phyloP scores from a whole-genome alignment of 2,888 invertebrate genomes.

The Leucophenga montana region DNA sequence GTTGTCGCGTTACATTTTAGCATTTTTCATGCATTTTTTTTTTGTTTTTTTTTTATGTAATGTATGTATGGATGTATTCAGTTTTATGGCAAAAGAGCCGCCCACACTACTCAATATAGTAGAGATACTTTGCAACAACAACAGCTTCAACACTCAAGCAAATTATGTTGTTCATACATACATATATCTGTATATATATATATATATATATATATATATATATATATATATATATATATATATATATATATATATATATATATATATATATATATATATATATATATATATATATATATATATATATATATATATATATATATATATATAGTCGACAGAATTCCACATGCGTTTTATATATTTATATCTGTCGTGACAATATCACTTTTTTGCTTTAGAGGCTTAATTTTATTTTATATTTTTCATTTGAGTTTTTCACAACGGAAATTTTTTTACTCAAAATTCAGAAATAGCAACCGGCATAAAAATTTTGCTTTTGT shows the following conservation, averaged over 20 bases:
- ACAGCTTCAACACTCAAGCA: background rate
- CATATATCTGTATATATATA: background rate
- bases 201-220: background rate
- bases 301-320: background rate
- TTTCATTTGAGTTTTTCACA: background rate
- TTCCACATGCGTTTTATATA: background rate
- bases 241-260: background rate
- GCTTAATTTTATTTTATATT: background rate
- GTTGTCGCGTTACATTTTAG: background rate
- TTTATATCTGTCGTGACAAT: background rate
- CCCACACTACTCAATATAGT: background rate
- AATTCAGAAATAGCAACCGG: constrained; percentile 25
- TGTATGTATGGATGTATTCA: background rate
- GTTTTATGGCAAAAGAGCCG: background rate
- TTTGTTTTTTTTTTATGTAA: background rate
- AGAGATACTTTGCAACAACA: background rate
- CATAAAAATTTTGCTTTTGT: constrained; percentile 14
- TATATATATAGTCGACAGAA: background rate
- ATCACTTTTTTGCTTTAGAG: background rate
- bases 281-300: background rate
- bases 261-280: background rate
- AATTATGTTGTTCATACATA: constrained; percentile 18
- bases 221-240: background rate
- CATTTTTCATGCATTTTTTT: no score
- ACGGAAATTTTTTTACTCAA: background rate